phyloP scores from a whole-genome alignment of 1,140 invertebrate genomes.

The Nephotettix cincticeps region DNA sequence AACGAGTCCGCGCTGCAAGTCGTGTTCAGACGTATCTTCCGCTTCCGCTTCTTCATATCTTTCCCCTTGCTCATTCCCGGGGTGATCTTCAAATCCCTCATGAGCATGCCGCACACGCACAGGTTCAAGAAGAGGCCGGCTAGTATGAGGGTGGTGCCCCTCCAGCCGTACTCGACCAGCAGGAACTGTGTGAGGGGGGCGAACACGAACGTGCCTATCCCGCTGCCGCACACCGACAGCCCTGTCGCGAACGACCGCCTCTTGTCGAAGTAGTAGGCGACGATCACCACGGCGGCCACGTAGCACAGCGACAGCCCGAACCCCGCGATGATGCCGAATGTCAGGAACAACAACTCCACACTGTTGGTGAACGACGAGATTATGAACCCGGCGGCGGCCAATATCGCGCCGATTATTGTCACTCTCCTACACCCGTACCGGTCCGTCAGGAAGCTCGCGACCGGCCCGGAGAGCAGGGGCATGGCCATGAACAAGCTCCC shows the following conservation, averaged over 20 bases:
- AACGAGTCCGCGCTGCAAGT: conserved; percentile 41
- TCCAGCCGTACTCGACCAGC: conserved; percentile 79
- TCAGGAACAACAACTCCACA: conserved; percentile 77
- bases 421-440: conserved; percentile 54
- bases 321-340: conserved; percentile 82
- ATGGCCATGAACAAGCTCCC: conserved; percentile 88
- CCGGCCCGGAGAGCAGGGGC: conserved; percentile 83
- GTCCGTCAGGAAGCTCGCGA: conserved; percentile 86
- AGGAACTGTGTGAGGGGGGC: conserved; percentile 80
- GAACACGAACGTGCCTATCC: conserved; percentile 83
- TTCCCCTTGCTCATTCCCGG: conserved; percentile 60
- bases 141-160: conserved; percentile 77
- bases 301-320: conserved; percentile 86
- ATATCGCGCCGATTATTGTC: conserved; percentile 60
- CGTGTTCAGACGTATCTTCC: conserved; percentile 45
- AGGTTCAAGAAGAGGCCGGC: conserved; percentile 85
- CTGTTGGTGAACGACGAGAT: conserved; percentile 74
- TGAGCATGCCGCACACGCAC: conserved; percentile 81
- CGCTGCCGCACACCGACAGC: conserved; percentile 87
- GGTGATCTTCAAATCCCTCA: conserved; percentile 79
- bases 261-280: conserved; percentile 95
- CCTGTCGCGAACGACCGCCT: conserved; percentile 90
- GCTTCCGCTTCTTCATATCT: conserved; percentile 57
- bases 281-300: conserved; percentile 88
- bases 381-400: conserved; percentile 79